These are phyloP conservation scores for Natrix natrix DNA, from an alignment of 2,797 vertebrate species.

Conservation along the genomic window DNA sequence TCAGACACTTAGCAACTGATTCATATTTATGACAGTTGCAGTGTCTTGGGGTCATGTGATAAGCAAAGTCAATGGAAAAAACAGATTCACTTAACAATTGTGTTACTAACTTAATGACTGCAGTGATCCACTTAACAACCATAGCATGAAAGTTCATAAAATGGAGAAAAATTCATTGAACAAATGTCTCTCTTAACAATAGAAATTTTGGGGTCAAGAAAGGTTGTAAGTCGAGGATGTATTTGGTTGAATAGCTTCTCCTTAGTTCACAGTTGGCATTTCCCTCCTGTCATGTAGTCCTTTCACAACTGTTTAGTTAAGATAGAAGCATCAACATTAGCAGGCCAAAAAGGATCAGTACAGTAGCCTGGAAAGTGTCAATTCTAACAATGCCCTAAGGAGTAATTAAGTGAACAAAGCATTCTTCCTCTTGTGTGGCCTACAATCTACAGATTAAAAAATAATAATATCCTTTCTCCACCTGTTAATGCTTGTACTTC, in stretches of 20 bases:
- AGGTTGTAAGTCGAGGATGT: not conserved
- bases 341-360: not conserved
- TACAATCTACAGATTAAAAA: not conserved
- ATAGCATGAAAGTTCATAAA: not conserved
- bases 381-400: not conserved
- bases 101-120: not conserved
- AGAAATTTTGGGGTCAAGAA: not conserved
- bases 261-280: not conserved
- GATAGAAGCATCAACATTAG: not conserved
- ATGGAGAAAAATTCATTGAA: not conserved
- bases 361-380: not conserved
- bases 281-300: not conserved
- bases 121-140: not conserved
- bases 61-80: not conserved
- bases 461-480: not conserved
- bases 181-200: not conserved
- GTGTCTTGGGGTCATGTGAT: not conserved
- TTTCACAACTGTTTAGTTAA: not conserved
- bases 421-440: not conserved
- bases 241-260: not conserved
- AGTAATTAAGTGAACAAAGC: not conserved
- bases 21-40: not conserved
- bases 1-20: not conserved
- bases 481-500: not conserved
- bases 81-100: not conserved